Evolutionary conservation across 2,113 vertebrate species (phyloP), one percentile per base, ranked within the genome.

Genomic region (Hiodon tergisus): DNA sequence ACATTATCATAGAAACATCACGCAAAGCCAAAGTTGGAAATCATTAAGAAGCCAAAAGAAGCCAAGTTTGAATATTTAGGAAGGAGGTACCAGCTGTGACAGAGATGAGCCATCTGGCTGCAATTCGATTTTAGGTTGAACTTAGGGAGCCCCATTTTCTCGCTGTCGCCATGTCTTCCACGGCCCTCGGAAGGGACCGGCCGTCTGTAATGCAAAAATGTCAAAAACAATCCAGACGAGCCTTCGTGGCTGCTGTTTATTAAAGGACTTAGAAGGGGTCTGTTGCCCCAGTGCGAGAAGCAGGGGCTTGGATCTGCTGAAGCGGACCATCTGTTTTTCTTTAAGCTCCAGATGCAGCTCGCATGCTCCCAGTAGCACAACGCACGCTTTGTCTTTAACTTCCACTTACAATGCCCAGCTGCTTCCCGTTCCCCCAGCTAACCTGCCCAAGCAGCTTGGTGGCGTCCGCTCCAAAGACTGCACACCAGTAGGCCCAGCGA

Each of bases 161-260:
- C 47, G 50, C 46, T 10, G 7, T 4, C 13, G 54, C 4, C 69
- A 46, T 46, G 4, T 75, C 69, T 75, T 53, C 61, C 53, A 10
- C 69, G 5, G 7, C 16, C 73, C 14, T 48, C 69, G 79, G 50
- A 81, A 78, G 75, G 71, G 72, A 71, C 53, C 54, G n/a, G 60
- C 16, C 57, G 60, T 72, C 79, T 74, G 65, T 8, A 6, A 61
- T 46, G 60, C 31, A 13, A 46, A 66, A 65, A 66, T 48, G 10
- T 69, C 51, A 63, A 65, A 55, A 71, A 70, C 17, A 62, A 17
- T 53, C 70, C 47, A 57, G 53, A 59, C 48, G 63, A 9, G n/a
- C 51, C n/a, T 70, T 10, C 16, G 48, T 14, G 50, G 55, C 55
- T 63, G 47, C 67, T 5, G 52, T 17, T 76, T 73, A 11, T 31